Evolutionary conservation across 2,113 vertebrate genomes (phyloP), one percentile per base, ranked within the genome.

Genomic region (Okapia johnstoni): DNA sequence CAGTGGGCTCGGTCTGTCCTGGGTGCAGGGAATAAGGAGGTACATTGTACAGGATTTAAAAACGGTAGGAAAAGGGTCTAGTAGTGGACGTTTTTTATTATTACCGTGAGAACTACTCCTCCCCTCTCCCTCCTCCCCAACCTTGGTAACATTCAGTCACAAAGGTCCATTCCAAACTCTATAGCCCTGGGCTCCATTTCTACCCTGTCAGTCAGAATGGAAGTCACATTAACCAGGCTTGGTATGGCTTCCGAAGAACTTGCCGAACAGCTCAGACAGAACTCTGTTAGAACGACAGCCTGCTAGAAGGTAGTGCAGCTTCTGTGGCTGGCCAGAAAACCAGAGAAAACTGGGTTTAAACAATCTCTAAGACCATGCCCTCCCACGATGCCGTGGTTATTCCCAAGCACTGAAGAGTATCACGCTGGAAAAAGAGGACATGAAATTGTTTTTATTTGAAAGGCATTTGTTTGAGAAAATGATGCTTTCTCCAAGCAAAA

Each of bases 401-500:
- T 91, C 28, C 91, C 58, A 46, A 76, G 92, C 73, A 33, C 73
- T 93, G 91, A 58, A 63, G 93, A 95, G 80, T 79, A 52, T 81
- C 7, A 8, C 2, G 15, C 36, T 88, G 28, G 50, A 88, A 97
- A 97, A 84, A 73, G 12, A 93, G 48, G 86, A 87, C 83, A 96
- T 33, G 79, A 70, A 88, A 96, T 94, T 87, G 73, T 93, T 96
- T 97, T 97, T 92, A 95, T 92, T 92, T 97, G 93, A 98, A 93
- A 97, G 93, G 60, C 92, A 96, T 97, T 97, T 97, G 93, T 97
- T 96, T 98, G 96, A 94, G 93, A 94, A 98, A 97, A 93, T 0
- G 26, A 89, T 91, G 84, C 80, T 81, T 97, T 97, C 84, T 97
- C 93, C 97, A 97, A 98, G 97, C 92, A 98, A 96, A 98, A 98